These are phyloP conservation scores for Pagetopsis macropterus DNA, from an alignment of 2,797 vertebrate genomes.

Conservation along the genomic window DNA sequence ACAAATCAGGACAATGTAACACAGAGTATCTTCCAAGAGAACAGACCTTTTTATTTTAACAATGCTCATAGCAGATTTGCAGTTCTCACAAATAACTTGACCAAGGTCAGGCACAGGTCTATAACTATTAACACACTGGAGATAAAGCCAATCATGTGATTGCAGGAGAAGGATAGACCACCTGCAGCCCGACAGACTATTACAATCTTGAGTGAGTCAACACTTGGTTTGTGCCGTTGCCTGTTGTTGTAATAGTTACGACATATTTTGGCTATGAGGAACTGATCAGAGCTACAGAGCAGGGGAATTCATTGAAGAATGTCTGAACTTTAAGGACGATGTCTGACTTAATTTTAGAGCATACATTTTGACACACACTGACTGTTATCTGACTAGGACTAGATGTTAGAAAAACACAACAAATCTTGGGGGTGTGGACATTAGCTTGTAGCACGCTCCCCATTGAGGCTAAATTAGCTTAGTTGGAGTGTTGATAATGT, in stretches of 20 bases:
- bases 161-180: background rate
- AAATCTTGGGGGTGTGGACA: background rate
- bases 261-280: background rate
- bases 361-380: background rate
- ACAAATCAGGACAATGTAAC: background rate
- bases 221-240: background rate
- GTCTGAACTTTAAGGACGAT: background rate
- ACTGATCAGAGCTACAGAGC: too few species aligned
- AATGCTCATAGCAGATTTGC: background rate
- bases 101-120: conserved; percentile 18
- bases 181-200: background rate
- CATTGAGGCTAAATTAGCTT: background rate
- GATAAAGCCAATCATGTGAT: conserved; percentile 24
- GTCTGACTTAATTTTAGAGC: background rate
- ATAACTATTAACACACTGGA: conserved; percentile 29
- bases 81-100: conserved; percentile 25
- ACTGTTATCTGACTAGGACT: background rate
- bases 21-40: background rate
- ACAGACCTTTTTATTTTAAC: background rate
- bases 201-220: conserved; percentile 1
- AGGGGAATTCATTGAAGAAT: too few species aligned
- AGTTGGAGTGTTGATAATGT: background rate
- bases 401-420: background rate
- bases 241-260: background rate
- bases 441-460: background rate